These are phyloP conservation scores for Pteropus alecto DNA, from an alignment of 2,113 vertebrate genomes.

Conservation along the genomic window DNA sequence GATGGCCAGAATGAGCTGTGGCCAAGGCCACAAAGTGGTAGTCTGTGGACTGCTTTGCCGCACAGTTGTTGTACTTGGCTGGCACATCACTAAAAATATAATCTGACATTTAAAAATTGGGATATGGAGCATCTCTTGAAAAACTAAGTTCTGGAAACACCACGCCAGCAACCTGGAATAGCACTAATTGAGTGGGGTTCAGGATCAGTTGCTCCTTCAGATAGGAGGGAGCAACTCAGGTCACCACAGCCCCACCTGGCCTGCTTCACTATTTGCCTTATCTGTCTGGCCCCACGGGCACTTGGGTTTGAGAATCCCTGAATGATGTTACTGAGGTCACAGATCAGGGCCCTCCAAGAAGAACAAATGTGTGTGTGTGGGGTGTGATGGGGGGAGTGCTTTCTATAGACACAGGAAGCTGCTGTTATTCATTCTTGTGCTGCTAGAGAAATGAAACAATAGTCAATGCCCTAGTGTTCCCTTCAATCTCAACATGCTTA, in stretches of 20 bases:
- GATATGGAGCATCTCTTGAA: background rate
- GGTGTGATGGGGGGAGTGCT: background rate
- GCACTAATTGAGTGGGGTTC: background rate
- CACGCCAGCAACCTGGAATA: background rate
- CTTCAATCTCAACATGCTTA: background rate
- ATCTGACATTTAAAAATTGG: background rate
- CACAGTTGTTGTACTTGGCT: slow-evolving; percentile 7
- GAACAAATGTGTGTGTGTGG: background rate
- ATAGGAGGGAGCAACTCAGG: no score
- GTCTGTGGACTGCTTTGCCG: background rate
- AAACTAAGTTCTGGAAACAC: slow-evolving; percentile 5
- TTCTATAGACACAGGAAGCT: background rate
- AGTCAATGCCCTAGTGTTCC: background rate
- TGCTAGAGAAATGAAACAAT: slow-evolving; percentile 3
- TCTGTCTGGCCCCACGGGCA: background rate
- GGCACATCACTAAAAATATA: background rate
- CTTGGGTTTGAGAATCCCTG: background rate
- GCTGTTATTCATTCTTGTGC: background rate
- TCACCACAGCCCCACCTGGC: background rate
- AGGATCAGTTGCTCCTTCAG: background rate
- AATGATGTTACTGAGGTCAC: background rate
- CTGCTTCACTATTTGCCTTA: background rate
- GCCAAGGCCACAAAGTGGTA: background rate
- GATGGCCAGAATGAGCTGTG: background rate
- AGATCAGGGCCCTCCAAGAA: background rate